phyloP scores from a whole-genome alignment of 2,888 invertebrate genomes.

The Amiota communis region DNA sequence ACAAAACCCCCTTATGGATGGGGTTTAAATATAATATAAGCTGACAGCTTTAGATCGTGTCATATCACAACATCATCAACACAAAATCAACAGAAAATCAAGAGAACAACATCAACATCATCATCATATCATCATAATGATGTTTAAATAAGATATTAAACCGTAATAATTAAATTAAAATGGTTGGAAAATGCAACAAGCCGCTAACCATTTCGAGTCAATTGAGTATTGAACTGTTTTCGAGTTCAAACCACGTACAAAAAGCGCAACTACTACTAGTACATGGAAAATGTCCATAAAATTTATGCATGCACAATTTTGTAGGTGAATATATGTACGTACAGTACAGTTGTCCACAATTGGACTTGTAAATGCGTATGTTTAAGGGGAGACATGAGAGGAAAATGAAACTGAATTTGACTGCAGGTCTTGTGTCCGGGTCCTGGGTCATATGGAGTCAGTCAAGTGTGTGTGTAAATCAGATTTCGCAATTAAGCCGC shows the following conservation, averaged over 20 bases:
- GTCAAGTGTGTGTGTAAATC: conserved; percentile 45
- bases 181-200: conserved; percentile 3
- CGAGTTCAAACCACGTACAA: conserved; percentile 18
- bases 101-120: too few relatives aligned
- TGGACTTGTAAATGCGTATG: neutral
- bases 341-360: neutral
- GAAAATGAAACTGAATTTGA: too few relatives aligned
- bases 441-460: neutral
- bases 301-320: neutral
- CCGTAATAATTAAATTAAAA: conserved; percentile 26
- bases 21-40: too few relatives aligned
- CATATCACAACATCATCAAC: too few relatives aligned
- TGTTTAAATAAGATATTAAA: conserved; percentile 23
- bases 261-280: conserved; percentile 19
- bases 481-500: conserved; percentile 58
- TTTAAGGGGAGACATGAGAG: too few relatives aligned
- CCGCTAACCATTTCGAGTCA: neutral
- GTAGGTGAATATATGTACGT: neutral
- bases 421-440: neutral
- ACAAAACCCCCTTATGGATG: too few relatives aligned
- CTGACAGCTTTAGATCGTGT: too few relatives aligned
- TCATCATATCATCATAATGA: conserved; percentile 2
- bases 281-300: neutral
- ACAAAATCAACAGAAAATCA: neutral
- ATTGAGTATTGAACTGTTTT: neutral